A percentile compares a stretch with the other conserved stretches of the same genome.
phyloP scores from a whole-genome alignment of 2,797 vertebrate genomes.

The Hylomyscus alleni region DNA sequence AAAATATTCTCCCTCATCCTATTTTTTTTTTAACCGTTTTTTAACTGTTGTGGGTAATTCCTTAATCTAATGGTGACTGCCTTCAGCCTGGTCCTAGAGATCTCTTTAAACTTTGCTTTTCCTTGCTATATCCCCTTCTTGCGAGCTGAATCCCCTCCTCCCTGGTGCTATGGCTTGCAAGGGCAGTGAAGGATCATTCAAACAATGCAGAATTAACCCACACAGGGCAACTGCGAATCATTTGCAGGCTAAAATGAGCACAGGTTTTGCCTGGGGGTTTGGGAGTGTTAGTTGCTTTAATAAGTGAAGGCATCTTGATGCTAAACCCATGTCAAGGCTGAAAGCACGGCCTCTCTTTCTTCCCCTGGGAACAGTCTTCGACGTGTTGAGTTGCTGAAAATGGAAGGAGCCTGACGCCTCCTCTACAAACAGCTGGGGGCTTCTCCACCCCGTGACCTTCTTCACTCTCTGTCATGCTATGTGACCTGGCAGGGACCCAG shows the following conservation, averaged over 20 bases:
- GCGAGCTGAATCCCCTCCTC: not conserved
- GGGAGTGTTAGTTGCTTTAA: not conserved
- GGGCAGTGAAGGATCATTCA: not conserved
- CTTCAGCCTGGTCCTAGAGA: not conserved
- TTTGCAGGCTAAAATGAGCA: not conserved
- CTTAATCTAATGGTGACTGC: conserved; percentile 8
- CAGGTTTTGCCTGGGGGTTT: not conserved
- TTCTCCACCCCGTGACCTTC: not conserved
- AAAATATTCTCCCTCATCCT: not conserved
- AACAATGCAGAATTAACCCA: not conserved
- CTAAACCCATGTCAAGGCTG: not conserved
- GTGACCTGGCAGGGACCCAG: not conserved
- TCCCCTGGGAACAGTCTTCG: no score
- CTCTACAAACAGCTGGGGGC: not conserved
- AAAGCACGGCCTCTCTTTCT: not conserved
- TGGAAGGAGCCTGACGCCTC: no score
- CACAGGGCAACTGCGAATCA: not conserved
- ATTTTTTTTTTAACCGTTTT: no score
- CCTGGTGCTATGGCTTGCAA: not conserved
- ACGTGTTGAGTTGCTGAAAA: no score
- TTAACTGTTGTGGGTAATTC: not conserved
- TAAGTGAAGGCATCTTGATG: not conserved
- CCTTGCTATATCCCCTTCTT: not conserved
- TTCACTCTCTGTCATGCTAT: not conserved
- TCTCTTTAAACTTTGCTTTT: not conserved